These are phyloP conservation scores for Xanthostigma xanthostigma DNA, from an alignment of 2,888 invertebrate genomes.

Conservation along the genomic window DNA sequence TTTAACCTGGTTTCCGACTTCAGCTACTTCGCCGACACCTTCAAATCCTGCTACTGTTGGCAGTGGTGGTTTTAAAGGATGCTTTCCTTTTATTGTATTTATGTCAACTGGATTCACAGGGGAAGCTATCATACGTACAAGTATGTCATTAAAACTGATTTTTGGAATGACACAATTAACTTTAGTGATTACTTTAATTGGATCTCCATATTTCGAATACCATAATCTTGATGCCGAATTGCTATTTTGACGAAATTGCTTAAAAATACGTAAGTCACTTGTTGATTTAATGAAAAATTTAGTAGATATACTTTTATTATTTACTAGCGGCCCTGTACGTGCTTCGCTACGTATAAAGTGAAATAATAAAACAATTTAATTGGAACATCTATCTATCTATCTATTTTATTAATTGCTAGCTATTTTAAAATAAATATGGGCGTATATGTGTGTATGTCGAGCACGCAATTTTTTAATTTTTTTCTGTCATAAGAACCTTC, in stretches of 20 bases:
- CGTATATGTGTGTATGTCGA: too few species aligned
- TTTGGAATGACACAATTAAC: slow-evolving; percentile 33
- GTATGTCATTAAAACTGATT: slow-evolving; percentile 46
- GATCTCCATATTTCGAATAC: slow-evolving; percentile 71
- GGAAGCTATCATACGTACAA: slow-evolving; percentile 74
- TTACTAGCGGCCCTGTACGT: too few species aligned
- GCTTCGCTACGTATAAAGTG: too few species aligned
- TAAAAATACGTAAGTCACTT: background rate
- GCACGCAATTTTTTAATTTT: too few species aligned
- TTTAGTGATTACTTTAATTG: slow-evolving; percentile 55
- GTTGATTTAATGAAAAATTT: background rate
- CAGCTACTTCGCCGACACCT: slow-evolving; percentile 74
- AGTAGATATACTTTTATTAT: background rate
- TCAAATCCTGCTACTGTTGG: slow-evolving; percentile 92
- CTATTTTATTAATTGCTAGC: too few species aligned
- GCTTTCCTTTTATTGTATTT: slow-evolving; percentile 88
- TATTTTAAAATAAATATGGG: too few species aligned
- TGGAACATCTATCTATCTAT: too few species aligned
- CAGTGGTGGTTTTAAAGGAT: slow-evolving; percentile 63
- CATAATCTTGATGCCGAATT: slow-evolving; percentile 36
- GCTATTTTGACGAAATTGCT: background rate
- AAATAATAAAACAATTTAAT: too few species aligned
- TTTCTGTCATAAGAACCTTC: too few species aligned
- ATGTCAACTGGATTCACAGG: slow-evolving; percentile 97
- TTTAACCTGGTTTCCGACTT: slow-evolving; percentile 45